phyloP scores from a whole-genome alignment of 1,140 invertebrate species.

The Anoplophora glabripennis region DNA sequence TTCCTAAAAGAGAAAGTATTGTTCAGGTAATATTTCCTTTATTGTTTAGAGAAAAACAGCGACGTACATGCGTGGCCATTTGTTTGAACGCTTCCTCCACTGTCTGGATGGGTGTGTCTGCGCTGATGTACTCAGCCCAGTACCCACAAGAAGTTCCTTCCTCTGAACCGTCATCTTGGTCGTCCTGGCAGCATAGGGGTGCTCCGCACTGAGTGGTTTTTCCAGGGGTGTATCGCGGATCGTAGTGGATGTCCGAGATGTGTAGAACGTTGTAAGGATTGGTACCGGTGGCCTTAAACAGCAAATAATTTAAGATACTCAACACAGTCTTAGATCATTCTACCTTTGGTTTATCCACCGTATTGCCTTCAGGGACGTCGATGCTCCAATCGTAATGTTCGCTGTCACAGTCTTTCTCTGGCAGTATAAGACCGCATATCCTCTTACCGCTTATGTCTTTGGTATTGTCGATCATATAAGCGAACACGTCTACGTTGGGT shows the following conservation, averaged over 20 bases:
- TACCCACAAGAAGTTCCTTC: constrained; percentile 60
- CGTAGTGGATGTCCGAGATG: constrained; percentile 78
- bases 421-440: neutral
- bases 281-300: constrained; percentile 27
- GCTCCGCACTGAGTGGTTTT: constrained; percentile 69
- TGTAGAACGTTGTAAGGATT: constrained; percentile 60
- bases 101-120: constrained; percentile 56
- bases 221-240: constrained; percentile 66
- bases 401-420: neutral
- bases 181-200: constrained; percentile 73
- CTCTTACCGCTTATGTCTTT: neutral
- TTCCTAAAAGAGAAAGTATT: constrained; percentile 9
- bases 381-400: neutral
- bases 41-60: too few species aligned
- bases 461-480: neutral
- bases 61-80: constrained; percentile 24
- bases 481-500: constrained; percentile 2
- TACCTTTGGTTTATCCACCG: neutral
- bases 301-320: constrained; percentile 67
- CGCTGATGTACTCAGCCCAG: constrained; percentile 75
- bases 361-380: neutral
- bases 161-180: constrained; percentile 50
- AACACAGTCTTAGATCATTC: constrained; percentile 56
- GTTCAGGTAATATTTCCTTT: too few species aligned
- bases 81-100: constrained; percentile 26